Evolutionary conservation across 2,888 invertebrate genomes (phyloP), one percentile per base, ranked within the genome.

Genomic region (Heliconius charithonia): DNA sequence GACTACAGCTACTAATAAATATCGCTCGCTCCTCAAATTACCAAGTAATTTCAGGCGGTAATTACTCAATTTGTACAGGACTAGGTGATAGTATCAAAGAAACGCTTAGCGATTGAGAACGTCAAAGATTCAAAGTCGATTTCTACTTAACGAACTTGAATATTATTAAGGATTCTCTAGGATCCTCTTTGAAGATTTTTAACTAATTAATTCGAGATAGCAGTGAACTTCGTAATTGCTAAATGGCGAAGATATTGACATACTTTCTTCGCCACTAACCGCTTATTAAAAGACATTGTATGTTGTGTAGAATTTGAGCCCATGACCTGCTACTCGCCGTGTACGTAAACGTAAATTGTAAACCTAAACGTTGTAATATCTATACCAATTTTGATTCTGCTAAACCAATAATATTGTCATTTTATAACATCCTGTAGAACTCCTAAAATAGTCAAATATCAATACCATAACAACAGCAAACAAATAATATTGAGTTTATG

Each of bases 11-110:
- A 85, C 84, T 88, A 90, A 92, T 92, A 92, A 90, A 92, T 91
- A 90, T 86, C 86, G 88, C 87, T 89, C 89, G 86, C 89, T 88
- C 87, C 85, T 88, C 84, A 89, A 89, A 90, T 91, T 91, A 90
- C 86, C 84, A 81, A 85, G 89, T 91, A 92, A 93, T 93, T 91
- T 91, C 87, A 85, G 87, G 81, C 87, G 88, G 90, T 93, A 93
- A 93, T 94, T 92, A 91, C 90, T 90, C 91, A 93, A 93, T 93
- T 92, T 92, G 88, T 88, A 85, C 86, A 87, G 89, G 90, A 90
- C 89, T 89, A 89, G 89, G 85, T 84, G 90, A 92, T 89, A 87
- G 84, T 88, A 86, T 88, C 89, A 89, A 90, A 89, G 89, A 88
- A 88, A 86, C 86, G 88, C 86, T 84, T 85, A 67, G 45, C 62